phyloP scores from a whole-genome alignment of 2,888 invertebrate genomes.

The Dicyrtomina minuta region DNA sequence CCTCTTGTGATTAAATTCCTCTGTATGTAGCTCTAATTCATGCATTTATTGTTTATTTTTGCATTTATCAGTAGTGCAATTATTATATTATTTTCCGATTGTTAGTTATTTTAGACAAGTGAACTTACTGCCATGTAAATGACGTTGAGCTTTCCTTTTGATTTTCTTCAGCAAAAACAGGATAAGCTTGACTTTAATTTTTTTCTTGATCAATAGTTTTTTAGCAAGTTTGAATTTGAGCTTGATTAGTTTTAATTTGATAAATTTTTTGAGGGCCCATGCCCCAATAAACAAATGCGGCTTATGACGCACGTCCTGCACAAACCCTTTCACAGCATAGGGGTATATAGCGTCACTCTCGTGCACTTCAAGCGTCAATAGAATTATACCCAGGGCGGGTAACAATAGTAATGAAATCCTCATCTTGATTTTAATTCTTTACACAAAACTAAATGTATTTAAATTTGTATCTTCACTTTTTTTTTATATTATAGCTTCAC shows the following conservation, averaged over 20 bases:
- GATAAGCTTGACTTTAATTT: conserved; percentile 17
- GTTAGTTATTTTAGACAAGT: too few relatives aligned
- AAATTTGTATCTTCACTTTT: too few relatives aligned
- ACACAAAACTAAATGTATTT: too few relatives aligned
- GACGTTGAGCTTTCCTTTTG: conserved; percentile 23
- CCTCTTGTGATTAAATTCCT: too few relatives aligned
- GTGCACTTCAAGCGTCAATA: conserved; percentile 30
- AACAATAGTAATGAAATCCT: conserved; percentile 7
- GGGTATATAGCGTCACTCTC: conserved; percentile 45
- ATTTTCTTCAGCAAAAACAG: conserved; percentile 22
- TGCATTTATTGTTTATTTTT: not conserved
- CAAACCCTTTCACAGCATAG: conserved; percentile 50
- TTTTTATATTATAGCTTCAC: too few relatives aligned
- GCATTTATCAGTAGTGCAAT: not conserved
- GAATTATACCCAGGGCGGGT: conserved; percentile 10
- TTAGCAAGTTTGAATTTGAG: conserved; percentile 48
- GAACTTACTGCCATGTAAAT: not conserved
- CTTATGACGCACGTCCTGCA: conserved; percentile 43
- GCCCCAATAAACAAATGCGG: conserved; percentile 49
- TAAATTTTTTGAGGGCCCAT: conserved; percentile 50
- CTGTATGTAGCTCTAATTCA: too few relatives aligned
- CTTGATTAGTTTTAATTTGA: conserved; percentile 48
- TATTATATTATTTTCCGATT: too few relatives aligned
- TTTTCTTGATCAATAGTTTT: conserved; percentile 45
- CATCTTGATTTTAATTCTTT: too few relatives aligned